Evolutionary conservation across 2,113 vertebrate species (phyloP), one percentile per base, ranked within the genome.

Genomic region (Morone saxatilis): DNA sequence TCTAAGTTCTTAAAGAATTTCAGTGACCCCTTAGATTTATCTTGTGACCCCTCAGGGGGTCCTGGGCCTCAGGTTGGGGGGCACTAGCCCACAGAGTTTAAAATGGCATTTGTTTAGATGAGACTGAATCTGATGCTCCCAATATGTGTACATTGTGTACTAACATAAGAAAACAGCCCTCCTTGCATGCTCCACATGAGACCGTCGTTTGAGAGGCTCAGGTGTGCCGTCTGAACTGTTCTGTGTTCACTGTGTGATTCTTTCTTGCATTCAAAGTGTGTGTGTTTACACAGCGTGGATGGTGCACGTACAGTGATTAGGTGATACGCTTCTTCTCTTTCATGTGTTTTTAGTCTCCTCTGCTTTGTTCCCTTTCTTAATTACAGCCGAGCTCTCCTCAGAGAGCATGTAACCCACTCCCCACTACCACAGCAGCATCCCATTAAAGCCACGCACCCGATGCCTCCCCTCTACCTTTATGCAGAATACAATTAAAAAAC

Each of bases 311-410:
- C 56, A 85, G 89, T 94, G 94, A 94, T 94, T 92, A 92, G 91
- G 81, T 91, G 92, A 93, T 94, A 45, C 20, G 71, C 86, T 87
- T 90, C 88, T 76, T 84, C 68, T 77, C 89, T 92, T 95, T 93
- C 94, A 93, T 94, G 93, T 94, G 92, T 95, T 95, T 94, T 94
- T 90, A 92, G 89, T 93, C 92, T 93, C 88, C 50, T 81, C 67
- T 86, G 90, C 93, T 95, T 93, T 95, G 94, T 95, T 95, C 93
- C 88, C 83, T 71, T 91, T 95, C 93, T 94, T 96, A 96, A 96
- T 96, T 96, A 95, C 93, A 92, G 88, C 86, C 86, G 68, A 81
- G 91, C 79, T 92, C 90, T 94, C 95, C 94, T 94, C 84, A n/a
- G 95, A 95, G 93, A 95, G 92, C 20, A 50, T 81, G 84, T 71